These are phyloP conservation scores for Pseudomugil gertrudae DNA, from an alignment of 2,797 vertebrate genomes.

Conservation along the genomic window DNA sequence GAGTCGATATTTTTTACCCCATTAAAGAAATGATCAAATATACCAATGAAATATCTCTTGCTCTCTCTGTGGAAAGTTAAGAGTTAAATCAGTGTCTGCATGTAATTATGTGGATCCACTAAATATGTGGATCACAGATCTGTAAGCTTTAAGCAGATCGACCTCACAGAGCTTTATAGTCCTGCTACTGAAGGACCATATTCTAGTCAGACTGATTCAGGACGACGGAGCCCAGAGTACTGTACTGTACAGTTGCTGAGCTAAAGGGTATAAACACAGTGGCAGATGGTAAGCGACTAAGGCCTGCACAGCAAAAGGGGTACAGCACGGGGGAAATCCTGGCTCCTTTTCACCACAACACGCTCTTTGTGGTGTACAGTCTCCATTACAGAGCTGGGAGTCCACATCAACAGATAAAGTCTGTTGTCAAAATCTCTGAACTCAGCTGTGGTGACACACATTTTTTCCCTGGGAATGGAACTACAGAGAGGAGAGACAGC, in stretches of 20 bases:
- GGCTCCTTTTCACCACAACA: constrained; percentile 55
- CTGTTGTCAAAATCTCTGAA: constrained; percentile 27
- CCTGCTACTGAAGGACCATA: constrained; percentile 50
- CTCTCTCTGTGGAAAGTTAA: constrained; percentile 1
- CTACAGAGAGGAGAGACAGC: constrained; percentile 6
- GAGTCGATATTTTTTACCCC: too few species aligned
- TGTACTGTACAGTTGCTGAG: constrained; percentile 81
- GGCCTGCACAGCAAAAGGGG: constrained; percentile 79
- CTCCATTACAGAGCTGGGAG: constrained; percentile 50
- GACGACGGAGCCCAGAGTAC: constrained; percentile 69
- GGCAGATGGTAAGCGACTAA: constrained; percentile 85
- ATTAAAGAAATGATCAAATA: neutral
- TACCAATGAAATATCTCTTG: neutral
- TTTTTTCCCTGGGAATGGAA: constrained; percentile 21
- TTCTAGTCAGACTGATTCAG: constrained; percentile 65
- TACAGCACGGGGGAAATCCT: constrained; percentile 77
- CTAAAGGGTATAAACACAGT: constrained; percentile 84
- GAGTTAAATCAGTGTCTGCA: constrained; percentile 25
- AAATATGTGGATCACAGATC: constrained; percentile 45
- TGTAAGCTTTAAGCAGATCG: constrained; percentile 34
- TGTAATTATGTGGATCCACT: constrained; percentile 34
- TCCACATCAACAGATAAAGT: constrained; percentile 42
- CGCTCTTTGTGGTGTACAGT: constrained; percentile 57
- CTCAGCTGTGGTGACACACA: constrained; percentile 15
- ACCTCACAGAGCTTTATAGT: constrained; percentile 27